Base-by-base conservation (phyloP, 2,888 invertebrate genomes). In the Plagodis dolabraria region DNA sequence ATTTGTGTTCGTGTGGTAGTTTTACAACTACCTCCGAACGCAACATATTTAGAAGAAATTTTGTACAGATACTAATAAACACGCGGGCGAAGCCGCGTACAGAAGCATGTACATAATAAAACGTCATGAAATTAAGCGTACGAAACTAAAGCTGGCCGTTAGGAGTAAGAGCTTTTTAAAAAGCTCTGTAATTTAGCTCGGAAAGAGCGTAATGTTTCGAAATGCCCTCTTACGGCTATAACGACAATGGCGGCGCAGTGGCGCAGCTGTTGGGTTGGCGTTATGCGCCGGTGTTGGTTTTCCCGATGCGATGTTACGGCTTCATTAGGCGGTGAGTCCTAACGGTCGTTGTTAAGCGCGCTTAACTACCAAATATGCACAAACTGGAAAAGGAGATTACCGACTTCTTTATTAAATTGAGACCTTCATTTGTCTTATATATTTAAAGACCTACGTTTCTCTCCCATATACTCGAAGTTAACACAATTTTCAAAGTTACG, bases 261-360 rank as follows among this genome's bases (percentile, higher is more conserved):
- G 46, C 60, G 56, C 56, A 53, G 60, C 56, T 53, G 56, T 38
- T 85, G 84, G 83, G 56, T 38, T 85, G 84, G 83, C 85, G 82
- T 85, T 76, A 80, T 83, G 85, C 77, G 82, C 72, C 75, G 70
- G 67, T 77, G 83, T 82, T 82, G 83, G 82, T 82, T 86, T 79
- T 83, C 82, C 81, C 79, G 77, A 83, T 81, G 72, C 84, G 82
- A 79, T 79, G 78, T 86, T 84, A 86, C 85, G 82, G 82, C 88
- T 89, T 89, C 88, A 87, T 89, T 88, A 88, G 82, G 75, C 75
- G 72, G 75, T 73, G 76, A 50, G 40, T 12, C 49, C 44, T 44
- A 60, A 51, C 52, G 44, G 47, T 10, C 33, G 47, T 42, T 59
- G 42, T 53, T 45, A 46, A 53, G 33, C 36, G 11, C 42, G 50